A percentile compares a stretch with the other conserved stretches of the same genome.
Conservation (phyloP, 2,888 invertebrate species). For the Frankliniella fusca region DNA sequence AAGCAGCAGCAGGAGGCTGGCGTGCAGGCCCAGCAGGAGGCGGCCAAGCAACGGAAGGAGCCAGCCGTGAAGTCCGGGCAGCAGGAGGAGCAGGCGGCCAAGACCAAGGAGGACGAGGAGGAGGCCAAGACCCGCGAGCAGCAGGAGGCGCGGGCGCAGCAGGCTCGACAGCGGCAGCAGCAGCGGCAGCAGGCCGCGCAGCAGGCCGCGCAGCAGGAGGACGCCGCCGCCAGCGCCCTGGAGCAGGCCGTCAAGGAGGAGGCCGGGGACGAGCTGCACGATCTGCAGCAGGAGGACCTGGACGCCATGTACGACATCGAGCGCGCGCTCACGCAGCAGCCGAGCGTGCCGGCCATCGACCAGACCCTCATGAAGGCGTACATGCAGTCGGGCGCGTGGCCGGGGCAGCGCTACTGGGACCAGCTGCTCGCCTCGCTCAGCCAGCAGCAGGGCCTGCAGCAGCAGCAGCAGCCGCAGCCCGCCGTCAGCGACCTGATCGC, state of each 20-base stretch:
- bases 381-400: too few relatives aligned
- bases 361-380: too few relatives aligned
- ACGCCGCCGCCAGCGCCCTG: not conserved
- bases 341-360: not conserved
- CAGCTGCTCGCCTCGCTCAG: too few relatives aligned
- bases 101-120: too few relatives aligned
- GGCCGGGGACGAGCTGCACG: not conserved
- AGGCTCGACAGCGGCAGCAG: too few relatives aligned
- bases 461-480: too few relatives aligned
- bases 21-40: not conserved
- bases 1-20: not conserved
- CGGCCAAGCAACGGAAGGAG: not conserved
- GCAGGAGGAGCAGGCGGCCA: not conserved
- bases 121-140: not conserved
- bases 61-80: not conserved
- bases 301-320: not conserved
- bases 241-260: not conserved
- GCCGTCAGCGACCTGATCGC: not conserved
- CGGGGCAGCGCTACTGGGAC: too few relatives aligned
- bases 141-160: not conserved
- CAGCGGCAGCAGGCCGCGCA: not conserved
- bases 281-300: not conserved
- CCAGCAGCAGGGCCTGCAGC: too few relatives aligned
- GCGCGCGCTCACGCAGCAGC: not conserved
- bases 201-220: not conserved